A percentile compares a stretch with the other conserved stretches of the same genome.
phyloP scores from a whole-genome alignment of 1,140 invertebrate genomes.

The Ceratina australensis region DNA sequence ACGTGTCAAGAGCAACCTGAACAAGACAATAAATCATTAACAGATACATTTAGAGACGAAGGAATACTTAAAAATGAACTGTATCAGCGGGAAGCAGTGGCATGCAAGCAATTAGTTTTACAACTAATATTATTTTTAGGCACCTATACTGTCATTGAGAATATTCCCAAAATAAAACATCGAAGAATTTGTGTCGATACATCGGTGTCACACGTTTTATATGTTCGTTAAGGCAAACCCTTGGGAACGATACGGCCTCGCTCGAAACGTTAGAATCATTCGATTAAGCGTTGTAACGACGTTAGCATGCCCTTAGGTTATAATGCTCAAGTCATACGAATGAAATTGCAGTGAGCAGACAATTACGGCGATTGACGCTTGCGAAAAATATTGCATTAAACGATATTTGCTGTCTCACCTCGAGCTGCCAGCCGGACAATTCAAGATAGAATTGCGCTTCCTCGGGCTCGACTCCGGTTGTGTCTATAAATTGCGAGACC shows the following conservation, averaged over 20 bases:
- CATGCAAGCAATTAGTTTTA: neutral
- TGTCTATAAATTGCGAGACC: constrained; percentile 89
- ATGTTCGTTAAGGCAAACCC: neutral
- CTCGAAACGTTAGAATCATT: constrained; percentile 3
- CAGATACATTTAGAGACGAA: neutral
- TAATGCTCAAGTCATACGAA: neutral
- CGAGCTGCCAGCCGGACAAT: constrained; percentile 92
- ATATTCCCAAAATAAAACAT: constrained; percentile 17
- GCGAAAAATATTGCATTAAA: constrained; percentile 42
- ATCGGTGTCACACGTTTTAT: neutral
- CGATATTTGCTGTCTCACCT: constrained; percentile 83
- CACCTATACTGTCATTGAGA: neutral
- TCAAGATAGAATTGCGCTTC: constrained; percentile 94
- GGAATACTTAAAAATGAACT: neutral
- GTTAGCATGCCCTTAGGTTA: constrained; percentile 27
- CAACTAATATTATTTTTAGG: constrained; percentile 3
- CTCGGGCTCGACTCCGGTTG: constrained; percentile 90
- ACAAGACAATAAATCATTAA: constrained; percentile 37
- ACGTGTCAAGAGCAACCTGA: constrained; percentile 87
- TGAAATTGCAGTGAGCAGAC: neutral
- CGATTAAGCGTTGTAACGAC: neutral
- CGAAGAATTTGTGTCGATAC: neutral
- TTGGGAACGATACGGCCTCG: neutral
- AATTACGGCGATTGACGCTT: constrained; percentile 35
- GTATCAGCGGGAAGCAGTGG: neutral